phyloP scores from a whole-genome alignment of 2,888 invertebrate genomes.

The Sphinx pinastri region DNA sequence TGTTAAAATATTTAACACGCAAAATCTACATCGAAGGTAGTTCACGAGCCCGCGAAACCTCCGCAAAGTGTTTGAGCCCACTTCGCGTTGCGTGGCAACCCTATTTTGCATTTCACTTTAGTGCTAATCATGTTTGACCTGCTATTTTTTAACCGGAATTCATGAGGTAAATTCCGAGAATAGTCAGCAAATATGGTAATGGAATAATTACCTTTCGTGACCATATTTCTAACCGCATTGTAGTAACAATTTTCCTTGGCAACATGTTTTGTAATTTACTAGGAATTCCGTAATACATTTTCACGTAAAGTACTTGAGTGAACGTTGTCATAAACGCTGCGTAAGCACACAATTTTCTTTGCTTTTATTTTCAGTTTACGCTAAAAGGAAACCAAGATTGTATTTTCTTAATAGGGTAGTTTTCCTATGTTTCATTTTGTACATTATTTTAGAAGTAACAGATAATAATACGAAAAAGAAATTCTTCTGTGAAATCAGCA shows the following conservation, averaged over 20 bases:
- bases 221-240: not conserved
- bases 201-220: slow-evolving; percentile 22
- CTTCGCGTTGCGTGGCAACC: slow-evolving; percentile 33
- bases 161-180: slow-evolving; percentile 21
- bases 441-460: too few relatives aligned
- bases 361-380: slow-evolving; percentile 4
- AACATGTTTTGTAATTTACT: slow-evolving; percentile 9
- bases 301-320: not conserved
- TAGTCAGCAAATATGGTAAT: slow-evolving; percentile 21
- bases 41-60: slow-evolving; percentile 22
- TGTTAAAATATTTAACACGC: slow-evolving; percentile 8
- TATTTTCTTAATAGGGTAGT: not conserved
- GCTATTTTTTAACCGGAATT: slow-evolving; percentile 25
- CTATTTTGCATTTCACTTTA: slow-evolving; percentile 29
- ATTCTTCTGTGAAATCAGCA: too few relatives aligned
- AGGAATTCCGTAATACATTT: not conserved
- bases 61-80: slow-evolving; percentile 27
- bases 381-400: not conserved
- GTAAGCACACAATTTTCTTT: slow-evolving; percentile 5
- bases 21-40: slow-evolving; percentile 24
- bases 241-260: not conserved
- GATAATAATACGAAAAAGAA: too few relatives aligned
- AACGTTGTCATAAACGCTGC: slow-evolving; percentile 7
- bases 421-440: too few relatives aligned
- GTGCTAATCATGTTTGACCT: slow-evolving; percentile 34